These are phyloP conservation scores for Ischnura elegans DNA, from an alignment of 2,888 invertebrate species.

Conservation along the genomic window DNA sequence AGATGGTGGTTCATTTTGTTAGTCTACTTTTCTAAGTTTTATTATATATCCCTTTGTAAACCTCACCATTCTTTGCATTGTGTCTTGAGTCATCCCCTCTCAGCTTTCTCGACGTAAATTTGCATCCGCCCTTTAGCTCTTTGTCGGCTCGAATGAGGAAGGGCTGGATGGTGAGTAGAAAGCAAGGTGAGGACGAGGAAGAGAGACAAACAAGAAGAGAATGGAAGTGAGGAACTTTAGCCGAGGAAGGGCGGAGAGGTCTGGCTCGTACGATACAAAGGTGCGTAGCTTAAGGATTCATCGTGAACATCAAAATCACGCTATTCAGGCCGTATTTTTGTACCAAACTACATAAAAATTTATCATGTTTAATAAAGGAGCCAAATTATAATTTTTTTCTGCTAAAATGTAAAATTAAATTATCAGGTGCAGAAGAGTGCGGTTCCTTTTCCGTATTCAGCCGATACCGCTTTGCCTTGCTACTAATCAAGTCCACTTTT, in stretches of 20 bases:
- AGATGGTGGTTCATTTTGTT: conserved; percentile 4
- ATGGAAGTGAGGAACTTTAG: background rate
- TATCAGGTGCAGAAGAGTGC: no score
- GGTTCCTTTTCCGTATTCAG: no score
- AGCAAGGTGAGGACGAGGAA: background rate
- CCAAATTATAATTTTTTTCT: no score
- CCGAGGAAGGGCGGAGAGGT: background rate
- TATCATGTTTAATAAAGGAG: no score
- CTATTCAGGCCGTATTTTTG: no score
- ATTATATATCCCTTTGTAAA: background rate
- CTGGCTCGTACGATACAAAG: no score
- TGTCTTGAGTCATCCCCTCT: background rate
- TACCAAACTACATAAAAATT: no score
- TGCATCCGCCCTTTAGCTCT: background rate
- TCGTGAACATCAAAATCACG: no score
- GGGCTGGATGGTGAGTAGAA: background rate
- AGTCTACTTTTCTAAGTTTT: background rate
- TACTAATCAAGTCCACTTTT: no score
- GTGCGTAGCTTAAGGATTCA: no score
- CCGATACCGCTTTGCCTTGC: no score
- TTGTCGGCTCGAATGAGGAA: background rate
- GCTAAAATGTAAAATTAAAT: no score
- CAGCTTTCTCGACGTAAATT: background rate
- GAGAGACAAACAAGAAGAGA: background rate
- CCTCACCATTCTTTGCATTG: background rate